Evolutionary conservation across 2,113 vertebrate genomes (phyloP), one percentile per base, ranked within the genome.

Genomic region (Corythoichthys intestinalis): DNA sequence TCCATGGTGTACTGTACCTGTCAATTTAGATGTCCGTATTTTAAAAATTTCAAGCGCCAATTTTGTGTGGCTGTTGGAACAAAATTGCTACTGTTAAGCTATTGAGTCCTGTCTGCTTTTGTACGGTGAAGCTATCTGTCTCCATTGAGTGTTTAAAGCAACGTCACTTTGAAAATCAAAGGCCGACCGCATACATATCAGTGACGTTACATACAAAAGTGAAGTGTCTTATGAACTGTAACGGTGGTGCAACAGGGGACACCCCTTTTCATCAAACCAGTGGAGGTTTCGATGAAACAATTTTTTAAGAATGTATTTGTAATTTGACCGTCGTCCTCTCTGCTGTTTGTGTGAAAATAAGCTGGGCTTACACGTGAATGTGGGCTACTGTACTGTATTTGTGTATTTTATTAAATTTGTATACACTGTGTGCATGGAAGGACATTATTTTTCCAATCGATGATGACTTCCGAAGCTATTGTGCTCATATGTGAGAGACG

Each of bases 321-420:
- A 97, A 96, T 95, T 96, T 96, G 94, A 95, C 94, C 93, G 94
- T 96, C 88, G 94, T 96, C 96, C 70, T 96, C 94, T 93, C 94
- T 94, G 94, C 95, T 91, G 91, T 95, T 95, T 95, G 93, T 93
- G 96, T 97, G 95, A 94, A 95, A 96, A 95, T 96, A 95, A 97
- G 94, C 94, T 94, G 95, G 95, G 95, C 94, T 95, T 95, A 95
- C 96, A 92, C 91, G 95, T 97, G 95, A 95, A 95, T 95, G 95
- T 96, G 94, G 95, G 95, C 95, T 94, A 95, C 86, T 91, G 87
- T 90, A 89, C 72, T 82, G 61, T 63, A 94, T 94, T 96, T 96
- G 94, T 96, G 95, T 96, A 96, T 96, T 97, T 97, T 97, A 97
- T 97, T 96, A 97, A 97, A 97, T 97, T 96, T 96, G 95, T 97